phyloP scores from a whole-genome alignment of 2,797 vertebrate species.

The Atherinosoma microstoma region DNA sequence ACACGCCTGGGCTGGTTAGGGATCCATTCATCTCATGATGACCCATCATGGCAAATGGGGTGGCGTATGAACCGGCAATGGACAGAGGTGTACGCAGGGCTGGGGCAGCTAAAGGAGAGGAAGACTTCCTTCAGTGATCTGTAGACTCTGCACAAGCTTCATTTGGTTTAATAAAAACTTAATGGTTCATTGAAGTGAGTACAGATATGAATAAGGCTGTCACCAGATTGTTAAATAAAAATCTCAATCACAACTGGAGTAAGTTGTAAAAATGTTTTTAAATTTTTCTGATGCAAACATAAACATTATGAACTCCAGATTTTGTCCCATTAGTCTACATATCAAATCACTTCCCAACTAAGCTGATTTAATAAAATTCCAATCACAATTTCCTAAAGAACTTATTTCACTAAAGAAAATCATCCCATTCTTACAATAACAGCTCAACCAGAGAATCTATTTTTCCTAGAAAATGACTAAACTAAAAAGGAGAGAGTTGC shows the following conservation, averaged over 20 bases:
- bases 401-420: too few relatives aligned
- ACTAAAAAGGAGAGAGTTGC: background rate
- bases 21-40: conserved; percentile 97
- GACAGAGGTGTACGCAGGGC: conserved; percentile 93
- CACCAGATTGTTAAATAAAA: too few relatives aligned
- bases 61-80: conserved; percentile 88
- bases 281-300: background rate
- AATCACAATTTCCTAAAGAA: too few relatives aligned
- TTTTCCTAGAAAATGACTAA: background rate
- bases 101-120: conserved; percentile 78
- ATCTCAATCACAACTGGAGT: background rate
- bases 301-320: background rate
- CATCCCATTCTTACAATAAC: background rate
- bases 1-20: conserved; percentile 90
- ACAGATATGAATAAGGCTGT: too few relatives aligned
- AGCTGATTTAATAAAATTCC: background rate
- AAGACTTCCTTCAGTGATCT: background rate
- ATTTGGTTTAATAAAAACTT: background rate
- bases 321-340: background rate
- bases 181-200: too few relatives aligned
- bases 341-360: background rate
- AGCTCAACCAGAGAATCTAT: background rate
- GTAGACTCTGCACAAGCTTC: background rate
- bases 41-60: conserved; percentile 96
- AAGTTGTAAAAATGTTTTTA: background rate